phyloP scores from a whole-genome alignment of 2,797 vertebrate species.

The Valencia hispanica region DNA sequence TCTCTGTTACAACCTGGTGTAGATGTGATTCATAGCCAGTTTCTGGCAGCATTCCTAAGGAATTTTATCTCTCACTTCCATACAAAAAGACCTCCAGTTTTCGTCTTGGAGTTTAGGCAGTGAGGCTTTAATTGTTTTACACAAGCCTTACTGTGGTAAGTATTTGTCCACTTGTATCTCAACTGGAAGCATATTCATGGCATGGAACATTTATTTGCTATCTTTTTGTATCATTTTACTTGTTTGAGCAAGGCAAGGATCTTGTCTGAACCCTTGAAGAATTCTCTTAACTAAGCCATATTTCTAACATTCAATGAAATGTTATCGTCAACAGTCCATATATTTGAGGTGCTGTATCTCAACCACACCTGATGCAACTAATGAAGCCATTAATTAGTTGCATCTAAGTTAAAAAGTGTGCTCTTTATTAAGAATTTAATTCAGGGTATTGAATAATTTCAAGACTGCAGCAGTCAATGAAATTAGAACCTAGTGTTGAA shows the following conservation, averaged over 20 bases:
- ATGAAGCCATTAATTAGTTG: not conserved
- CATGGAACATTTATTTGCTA: too few relatives aligned
- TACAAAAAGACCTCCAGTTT: not conserved
- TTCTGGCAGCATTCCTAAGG: not conserved
- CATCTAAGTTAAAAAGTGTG: not conserved
- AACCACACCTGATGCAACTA: too few relatives aligned
- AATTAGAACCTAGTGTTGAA: not conserved
- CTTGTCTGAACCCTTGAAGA: too few relatives aligned
- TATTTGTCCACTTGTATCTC: not conserved
- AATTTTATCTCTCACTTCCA: not conserved
- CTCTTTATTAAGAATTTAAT: not conserved
- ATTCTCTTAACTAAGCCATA: too few relatives aligned
- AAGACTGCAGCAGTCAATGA: not conserved
- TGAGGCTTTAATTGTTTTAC: not conserved
- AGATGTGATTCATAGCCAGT: not conserved
- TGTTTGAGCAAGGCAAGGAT: too few relatives aligned
- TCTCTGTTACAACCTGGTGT: not conserved
- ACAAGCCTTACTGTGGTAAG: not conserved
- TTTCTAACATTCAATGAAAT: too few relatives aligned
- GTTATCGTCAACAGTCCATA: too few relatives aligned
- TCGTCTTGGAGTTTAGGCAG: not conserved
- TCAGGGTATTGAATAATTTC: not conserved
- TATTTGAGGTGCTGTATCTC: too few relatives aligned
- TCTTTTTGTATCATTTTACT: too few relatives aligned
- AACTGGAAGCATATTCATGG: not conserved